Evolutionary conservation across 2,797 vertebrate genomes (phyloP).

Genomic region (Catharus ustulatus): DNA sequence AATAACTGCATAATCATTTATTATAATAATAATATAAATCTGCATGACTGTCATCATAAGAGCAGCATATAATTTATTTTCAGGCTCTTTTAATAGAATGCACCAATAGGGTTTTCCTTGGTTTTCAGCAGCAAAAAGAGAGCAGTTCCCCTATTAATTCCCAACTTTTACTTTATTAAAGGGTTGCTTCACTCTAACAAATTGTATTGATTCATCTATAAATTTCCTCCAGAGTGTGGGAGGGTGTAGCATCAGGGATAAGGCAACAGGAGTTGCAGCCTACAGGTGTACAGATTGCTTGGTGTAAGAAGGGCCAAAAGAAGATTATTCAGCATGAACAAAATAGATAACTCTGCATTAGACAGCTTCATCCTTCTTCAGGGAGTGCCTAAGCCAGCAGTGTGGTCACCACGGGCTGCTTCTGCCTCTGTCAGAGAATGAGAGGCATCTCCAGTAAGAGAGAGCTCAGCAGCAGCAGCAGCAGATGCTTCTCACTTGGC

Average conservation of each 20-base stretch:
- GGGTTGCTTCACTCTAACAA: not conserved
- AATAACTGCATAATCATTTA: not conserved
- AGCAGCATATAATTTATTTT: not conserved
- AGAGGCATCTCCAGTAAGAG: not conserved
- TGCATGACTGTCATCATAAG: not conserved
- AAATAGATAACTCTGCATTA: not conserved
- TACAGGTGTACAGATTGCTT: not conserved
- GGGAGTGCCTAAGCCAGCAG: not conserved
- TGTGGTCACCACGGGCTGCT: not conserved
- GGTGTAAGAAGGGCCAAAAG: not conserved
- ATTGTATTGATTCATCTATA: not conserved
- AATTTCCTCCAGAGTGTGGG: not conserved
- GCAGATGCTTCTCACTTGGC: not conserved
- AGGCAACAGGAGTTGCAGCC: not conserved
- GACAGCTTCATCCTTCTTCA: not conserved
- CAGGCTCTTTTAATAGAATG: not conserved
- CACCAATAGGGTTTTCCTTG: not conserved
- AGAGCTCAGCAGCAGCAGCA: not conserved
- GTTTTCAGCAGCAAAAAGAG: not conserved
- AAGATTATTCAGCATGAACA: not conserved
- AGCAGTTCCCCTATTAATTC: not conserved
- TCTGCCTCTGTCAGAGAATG: accelerated
- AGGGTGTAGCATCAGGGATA: not conserved
- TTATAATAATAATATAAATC: not conserved
- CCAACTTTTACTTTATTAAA: not conserved